A percentile compares a stretch with the other conserved stretches of the same genome.
phyloP scores from a whole-genome alignment of 2,888 invertebrate genomes.

The Eristalis intricaria region DNA sequence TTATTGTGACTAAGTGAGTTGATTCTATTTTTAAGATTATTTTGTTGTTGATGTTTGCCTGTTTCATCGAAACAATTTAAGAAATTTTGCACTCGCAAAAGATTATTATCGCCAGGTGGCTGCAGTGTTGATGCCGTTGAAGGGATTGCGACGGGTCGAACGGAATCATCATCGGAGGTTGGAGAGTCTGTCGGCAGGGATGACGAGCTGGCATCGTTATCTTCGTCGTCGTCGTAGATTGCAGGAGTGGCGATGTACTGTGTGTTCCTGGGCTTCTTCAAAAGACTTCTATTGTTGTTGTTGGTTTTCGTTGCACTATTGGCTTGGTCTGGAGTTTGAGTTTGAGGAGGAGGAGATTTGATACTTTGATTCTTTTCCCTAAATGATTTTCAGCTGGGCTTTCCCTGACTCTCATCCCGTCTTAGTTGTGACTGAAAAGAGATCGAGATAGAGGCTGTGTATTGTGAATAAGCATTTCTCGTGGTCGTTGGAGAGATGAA shows the following conservation, averaged over 20 bases:
- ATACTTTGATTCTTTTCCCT: conserved; percentile 60
- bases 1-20: conserved; percentile 58
- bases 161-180: conserved; percentile 41
- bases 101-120: conserved; percentile 75
- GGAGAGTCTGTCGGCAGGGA: conserved; percentile 73
- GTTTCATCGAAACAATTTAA: conserved; percentile 77
- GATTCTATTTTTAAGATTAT: conserved; percentile 60
- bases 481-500: conserved; percentile 3
- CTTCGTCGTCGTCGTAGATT: conserved; percentile 55
- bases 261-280: conserved; percentile 27
- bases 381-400: conserved; percentile 81
- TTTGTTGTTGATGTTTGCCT: conserved; percentile 65
- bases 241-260: conserved; percentile 55
- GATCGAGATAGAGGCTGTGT: conserved; percentile 63
- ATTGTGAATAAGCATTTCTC: conserved; percentile 50
- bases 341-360: conserved; percentile 41
- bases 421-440: conserved; percentile 80
- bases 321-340: conserved; percentile 12
- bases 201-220: conserved; percentile 72
- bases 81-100: conserved; percentile 78
- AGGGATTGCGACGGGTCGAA: conserved; percentile 32
- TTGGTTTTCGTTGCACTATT: not conserved
- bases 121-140: conserved; percentile 73
- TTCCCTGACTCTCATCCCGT: conserved; percentile 81
- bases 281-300: conserved; percentile 22